Conservation (phyloP, 2,113 vertebrate genomes). For the Austrofundulus limnaeus region DNA sequence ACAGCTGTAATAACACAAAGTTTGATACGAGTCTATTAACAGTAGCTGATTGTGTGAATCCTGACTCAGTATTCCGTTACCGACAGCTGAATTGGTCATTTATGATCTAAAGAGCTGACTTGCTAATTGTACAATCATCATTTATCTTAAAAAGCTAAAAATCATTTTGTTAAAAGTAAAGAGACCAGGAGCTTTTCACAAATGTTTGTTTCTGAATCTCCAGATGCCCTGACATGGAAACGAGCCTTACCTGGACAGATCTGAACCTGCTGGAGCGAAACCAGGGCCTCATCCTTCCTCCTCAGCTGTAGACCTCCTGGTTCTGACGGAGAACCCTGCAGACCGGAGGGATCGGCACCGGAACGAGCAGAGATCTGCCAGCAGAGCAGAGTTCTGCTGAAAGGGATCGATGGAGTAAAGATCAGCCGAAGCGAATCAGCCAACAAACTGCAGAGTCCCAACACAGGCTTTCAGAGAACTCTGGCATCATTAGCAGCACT, state of each 20-base stretch:
- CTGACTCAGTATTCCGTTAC: too few species aligned
- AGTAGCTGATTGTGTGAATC: too few species aligned
- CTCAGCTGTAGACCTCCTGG: constrained; percentile 5
- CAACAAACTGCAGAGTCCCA: constrained; percentile 13
- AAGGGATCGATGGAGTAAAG: constrained; percentile 49
- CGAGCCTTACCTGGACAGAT: constrained; percentile 63
- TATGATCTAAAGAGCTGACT: too few species aligned
- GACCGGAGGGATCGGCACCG: background rate
- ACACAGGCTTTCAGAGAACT: constrained; percentile 38
- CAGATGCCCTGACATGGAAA: too few species aligned
- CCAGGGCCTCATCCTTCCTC: constrained; percentile 69
- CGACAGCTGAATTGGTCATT: too few species aligned
- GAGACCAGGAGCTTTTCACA: too few species aligned
- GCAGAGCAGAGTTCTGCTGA: constrained; percentile 21
- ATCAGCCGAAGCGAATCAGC: constrained; percentile 25
- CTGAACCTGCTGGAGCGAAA: constrained; percentile 64
- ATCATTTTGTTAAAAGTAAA: too few species aligned
- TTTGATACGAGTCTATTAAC: too few species aligned
- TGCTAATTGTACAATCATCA: too few species aligned
- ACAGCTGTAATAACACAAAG: too few species aligned
- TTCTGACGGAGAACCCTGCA: background rate
- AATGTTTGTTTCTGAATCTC: too few species aligned
- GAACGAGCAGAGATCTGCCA: background rate
- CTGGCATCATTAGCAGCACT: constrained; percentile 23
- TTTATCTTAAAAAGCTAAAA: too few species aligned